Conservation (phyloP, 2,888 invertebrate species). For the Drosophila birchii region DNA sequence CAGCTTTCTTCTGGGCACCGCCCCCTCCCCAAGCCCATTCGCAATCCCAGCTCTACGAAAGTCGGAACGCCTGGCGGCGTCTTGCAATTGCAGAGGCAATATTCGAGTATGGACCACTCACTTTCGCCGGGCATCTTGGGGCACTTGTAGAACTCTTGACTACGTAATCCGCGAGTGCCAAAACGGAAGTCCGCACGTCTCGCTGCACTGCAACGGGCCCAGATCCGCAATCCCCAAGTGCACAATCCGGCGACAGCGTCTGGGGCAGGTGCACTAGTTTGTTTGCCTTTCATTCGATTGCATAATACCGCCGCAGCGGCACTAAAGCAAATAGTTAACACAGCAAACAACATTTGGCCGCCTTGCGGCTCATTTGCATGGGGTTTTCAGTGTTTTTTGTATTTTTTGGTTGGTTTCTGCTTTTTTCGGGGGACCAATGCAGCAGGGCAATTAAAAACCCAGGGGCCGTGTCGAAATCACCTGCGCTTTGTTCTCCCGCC, state of each 20-base stretch:
- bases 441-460: constrained; percentile 71
- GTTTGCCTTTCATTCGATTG: constrained; percentile 49
- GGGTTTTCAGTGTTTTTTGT: background rate
- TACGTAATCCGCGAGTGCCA: constrained; percentile 42
- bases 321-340: constrained; percentile 14
- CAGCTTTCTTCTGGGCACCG: constrained; percentile 45
- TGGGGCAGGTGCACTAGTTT: constrained; percentile 60
- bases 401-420: constrained; percentile 17
- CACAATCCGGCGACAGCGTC: constrained; percentile 22
- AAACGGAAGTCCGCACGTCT: constrained; percentile 80
- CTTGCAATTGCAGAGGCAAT: constrained; percentile 43
- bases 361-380: constrained; percentile 68
- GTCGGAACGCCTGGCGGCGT: constrained; percentile 15
- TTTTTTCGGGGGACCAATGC: constrained; percentile 25
- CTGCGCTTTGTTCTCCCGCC: constrained; percentile 66
- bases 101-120: constrained; percentile 42
- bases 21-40: constrained; percentile 16
- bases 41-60: constrained; percentile 41
- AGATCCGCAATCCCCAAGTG: constrained; percentile 18
- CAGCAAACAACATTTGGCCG: constrained; percentile 45
- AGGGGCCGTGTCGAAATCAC: constrained; percentile 66
- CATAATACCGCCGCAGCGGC: constrained; percentile 48
- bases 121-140: constrained; percentile 53
- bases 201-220: constrained; percentile 60
- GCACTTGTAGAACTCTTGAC: constrained; percentile 57